Evolutionary conservation across 1,140 invertebrate species (phyloP).

Genomic region (Gryon sp.): DNA sequence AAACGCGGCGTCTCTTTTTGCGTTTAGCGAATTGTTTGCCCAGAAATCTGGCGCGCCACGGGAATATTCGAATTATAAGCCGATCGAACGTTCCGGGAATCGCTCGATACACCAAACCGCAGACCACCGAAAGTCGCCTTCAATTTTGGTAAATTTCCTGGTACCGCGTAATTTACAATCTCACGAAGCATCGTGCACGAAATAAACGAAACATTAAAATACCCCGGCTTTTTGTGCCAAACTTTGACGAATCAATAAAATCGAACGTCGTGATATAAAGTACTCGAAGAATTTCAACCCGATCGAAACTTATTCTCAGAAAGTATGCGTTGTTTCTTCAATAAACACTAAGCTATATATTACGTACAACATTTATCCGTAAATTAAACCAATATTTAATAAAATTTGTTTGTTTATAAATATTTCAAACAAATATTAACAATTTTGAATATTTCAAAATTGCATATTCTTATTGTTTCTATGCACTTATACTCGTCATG

Average conservation of each 20-base stretch:
- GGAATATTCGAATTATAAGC: constrained; percentile 29
- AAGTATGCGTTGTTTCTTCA: too few relatives aligned
- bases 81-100: constrained; percentile 38
- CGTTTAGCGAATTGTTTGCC: background rate
- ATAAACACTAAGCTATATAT: too few relatives aligned
- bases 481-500: too few relatives aligned
- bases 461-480: too few relatives aligned
- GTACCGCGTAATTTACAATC: constrained; percentile 48
- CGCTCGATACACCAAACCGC: constrained; percentile 33
- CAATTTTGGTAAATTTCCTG: constrained; percentile 38
- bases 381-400: too few relatives aligned
- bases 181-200: constrained; percentile 15
- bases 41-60: constrained; percentile 11
- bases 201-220: constrained; percentile 37
- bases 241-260: constrained; percentile 54
- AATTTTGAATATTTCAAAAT: too few relatives aligned
- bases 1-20: too few relatives aligned
- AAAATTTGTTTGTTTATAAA: too few relatives aligned
- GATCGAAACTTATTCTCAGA: constrained; percentile 12
- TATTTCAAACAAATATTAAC: too few relatives aligned
- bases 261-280: constrained; percentile 13
- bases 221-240: constrained; percentile 22
- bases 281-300: constrained; percentile 1
- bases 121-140: constrained; percentile 45
- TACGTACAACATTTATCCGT: too few relatives aligned